Base-by-base conservation (phyloP, 1,140 invertebrate species). In the Globodera ellingtonae region DNA sequence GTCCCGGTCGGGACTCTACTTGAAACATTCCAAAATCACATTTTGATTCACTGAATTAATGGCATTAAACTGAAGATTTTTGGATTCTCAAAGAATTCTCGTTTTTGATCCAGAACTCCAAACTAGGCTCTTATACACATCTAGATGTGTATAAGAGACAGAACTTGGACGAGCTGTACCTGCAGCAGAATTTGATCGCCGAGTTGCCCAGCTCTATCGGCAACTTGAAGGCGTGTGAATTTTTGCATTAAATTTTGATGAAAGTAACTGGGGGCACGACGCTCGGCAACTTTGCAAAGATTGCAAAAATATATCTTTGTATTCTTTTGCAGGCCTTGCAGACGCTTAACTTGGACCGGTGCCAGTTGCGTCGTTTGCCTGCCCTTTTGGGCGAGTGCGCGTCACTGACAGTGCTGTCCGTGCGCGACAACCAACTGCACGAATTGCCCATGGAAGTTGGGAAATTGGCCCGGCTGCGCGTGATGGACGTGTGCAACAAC, bases 401-500 rank as follows among this genome's bases (percentile, higher is more conserved):
- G n/a, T 72, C 81, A 87, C 91, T 99, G 81, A 95, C 96, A 62
- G 95, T 99, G 77, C 91, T 99, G 73, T 98, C 95, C 85, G 91
- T 99, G 87, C 92, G 98, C 82, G 95, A 98, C 90, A 99, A 99
- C 91, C 93, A 94, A 90, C 91, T 99, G 59, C 94, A 94, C 71
- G 93, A 93, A 89, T 91, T 99, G 86, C 97, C 97, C 6, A 92
- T 93, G 83, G 95, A 98, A 91, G 92, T 98, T 86, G 97, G 97
- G 71, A 94, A 96, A 88, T 95, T 98, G 89, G 93, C 92, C 81
- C 93, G 94, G 82, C 91, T 99, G 72, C 95, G 97, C 90, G 98
- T 99, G 4, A 91, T 99, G 77, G 97, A 99, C 91, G 94, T 99
- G 59, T 97, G 95, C 79, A 96, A 96, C 47, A 99, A 99, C 91